Base-by-base conservation (phyloP, 2,113 vertebrate genomes). In the Phycodurus eques region DNA sequence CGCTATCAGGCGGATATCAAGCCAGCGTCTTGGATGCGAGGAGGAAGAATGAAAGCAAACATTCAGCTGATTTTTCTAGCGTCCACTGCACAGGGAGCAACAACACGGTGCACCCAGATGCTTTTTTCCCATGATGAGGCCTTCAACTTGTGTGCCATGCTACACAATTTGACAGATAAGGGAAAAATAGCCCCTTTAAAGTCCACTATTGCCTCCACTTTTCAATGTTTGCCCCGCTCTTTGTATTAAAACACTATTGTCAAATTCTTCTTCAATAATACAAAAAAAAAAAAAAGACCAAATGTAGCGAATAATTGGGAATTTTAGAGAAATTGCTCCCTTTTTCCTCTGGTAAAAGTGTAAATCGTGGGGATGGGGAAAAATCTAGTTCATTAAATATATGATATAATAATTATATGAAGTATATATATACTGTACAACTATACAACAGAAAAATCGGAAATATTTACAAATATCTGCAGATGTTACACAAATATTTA, bases 51-150 rank as follows among this genome's bases (percentile, higher is more conserved):
- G 64, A 78, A 75, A 62, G 67, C 39, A 87, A 88, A 82, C 77
- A 83, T 35, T 1, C 0, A 19, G n/a, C 20, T 47, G 64, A 31
- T 66, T 57, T 80, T 76, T 75, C 54, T 0, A 12, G 74, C 20
- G 54, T 65, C 57, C 66, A 42, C 35, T 59, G 69, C 43, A 47
- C 44, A 22, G 8, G 13, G 2, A 27, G 5, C 35, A 43, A 75
- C 75, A 47, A 22, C 35, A 49, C 14, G 5, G 59, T 68, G 57
- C 57, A 77, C 76, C 80, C 92, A 93, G 89, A 83, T 92, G 93
- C 71, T 71, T 69, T 69, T 46, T 92, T 93, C 92, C 88, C 93
- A 92, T 82, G 84, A 76, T 31, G 71, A 84, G 85, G 86, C 89
- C 90, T 92, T 87, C 81, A 83, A 53, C 56, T 12, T 63, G 31